Conservation (phyloP, 1,140 invertebrate species). For the Dysdera silvatica region DNA sequence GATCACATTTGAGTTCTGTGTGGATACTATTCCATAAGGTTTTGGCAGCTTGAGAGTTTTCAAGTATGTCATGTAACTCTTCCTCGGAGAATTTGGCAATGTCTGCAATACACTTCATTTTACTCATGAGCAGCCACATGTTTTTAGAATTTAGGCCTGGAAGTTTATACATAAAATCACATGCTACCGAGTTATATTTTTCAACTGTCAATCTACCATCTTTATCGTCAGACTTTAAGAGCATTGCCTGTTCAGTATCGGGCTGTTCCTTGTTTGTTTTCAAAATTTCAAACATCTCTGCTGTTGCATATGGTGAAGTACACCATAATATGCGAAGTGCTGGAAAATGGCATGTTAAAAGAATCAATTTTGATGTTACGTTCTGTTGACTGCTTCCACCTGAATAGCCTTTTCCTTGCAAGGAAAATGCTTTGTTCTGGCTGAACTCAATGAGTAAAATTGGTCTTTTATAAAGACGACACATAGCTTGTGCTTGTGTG, state of each 20-base stretch:
- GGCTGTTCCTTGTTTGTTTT: constrained; percentile 44
- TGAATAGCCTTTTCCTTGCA: constrained; percentile 31
- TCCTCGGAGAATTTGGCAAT: constrained; percentile 51
- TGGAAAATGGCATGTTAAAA: constrained; percentile 93
- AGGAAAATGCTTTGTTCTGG: constrained; percentile 29
- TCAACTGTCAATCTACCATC: constrained; percentile 44
- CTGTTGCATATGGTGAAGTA: constrained; percentile 84
- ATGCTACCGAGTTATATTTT: constrained; percentile 60
- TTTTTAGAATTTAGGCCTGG: constrained; percentile 86
- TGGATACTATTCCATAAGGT: constrained; percentile 46
- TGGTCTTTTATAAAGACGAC: constrained; percentile 72
- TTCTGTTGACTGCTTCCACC: constrained; percentile 16
- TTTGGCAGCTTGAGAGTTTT: constrained; percentile 47
- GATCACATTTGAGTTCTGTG: constrained; percentile 12
- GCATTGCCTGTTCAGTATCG: constrained; percentile 24
- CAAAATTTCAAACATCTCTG: constrained; percentile 79
- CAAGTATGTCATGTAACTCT: constrained; percentile 57
- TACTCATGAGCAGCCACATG: constrained; percentile 65
- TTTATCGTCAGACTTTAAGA: constrained; percentile 39
- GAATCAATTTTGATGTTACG: constrained; percentile 46
- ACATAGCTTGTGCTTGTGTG: constrained; percentile 87
- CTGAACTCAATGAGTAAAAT: constrained; percentile 96
- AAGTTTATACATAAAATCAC: constrained; percentile 80
- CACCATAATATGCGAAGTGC: constrained; percentile 89
- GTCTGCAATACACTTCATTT: constrained; percentile 54